A percentile compares a stretch with the other conserved stretches of the same genome.
Evolutionary conservation across 2,888 invertebrate genomes (phyloP).

Genomic region (Athalia rosae): DNA sequence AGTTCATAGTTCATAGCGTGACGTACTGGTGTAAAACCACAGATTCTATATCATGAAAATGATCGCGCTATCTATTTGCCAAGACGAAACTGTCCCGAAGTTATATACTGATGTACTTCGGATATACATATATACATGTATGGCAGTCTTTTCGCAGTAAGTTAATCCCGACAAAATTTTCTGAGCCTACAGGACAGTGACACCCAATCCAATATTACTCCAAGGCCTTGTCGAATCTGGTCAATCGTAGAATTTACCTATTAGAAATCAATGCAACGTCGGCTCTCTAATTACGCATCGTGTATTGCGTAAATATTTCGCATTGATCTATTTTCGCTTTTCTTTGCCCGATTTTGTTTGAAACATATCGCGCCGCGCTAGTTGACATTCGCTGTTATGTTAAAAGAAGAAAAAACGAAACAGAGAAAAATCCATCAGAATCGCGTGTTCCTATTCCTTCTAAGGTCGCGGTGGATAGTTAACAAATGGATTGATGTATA

Average conservation of each 20-base stretch:
- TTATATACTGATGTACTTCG: slow-evolving; percentile 10
- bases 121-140: background rate
- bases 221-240: too few relatives aligned
- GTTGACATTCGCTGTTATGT: background rate
- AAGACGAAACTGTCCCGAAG: background rate
- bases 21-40: slow-evolving; percentile 27
- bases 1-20: slow-evolving; percentile 41
- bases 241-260: too few relatives aligned
- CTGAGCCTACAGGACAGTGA: too few relatives aligned
- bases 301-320: too few relatives aligned
- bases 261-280: too few relatives aligned
- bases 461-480: slow-evolving; percentile 10
- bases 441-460: slow-evolving; percentile 18
- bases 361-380: background rate
- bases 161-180: too few relatives aligned
- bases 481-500: background rate
- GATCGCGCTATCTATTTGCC: slow-evolving; percentile 20
- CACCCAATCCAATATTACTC: too few relatives aligned
- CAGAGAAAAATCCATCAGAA: background rate
- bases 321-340: too few relatives aligned
- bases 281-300: too few relatives aligned
- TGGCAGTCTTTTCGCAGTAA: background rate
- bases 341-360: too few relatives aligned
- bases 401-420: background rate
- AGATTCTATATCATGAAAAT: slow-evolving; percentile 27